These are phyloP conservation scores for Malacoctenus gilli DNA, from an alignment of 2,797 vertebrate genomes.

Conservation along the genomic window DNA sequence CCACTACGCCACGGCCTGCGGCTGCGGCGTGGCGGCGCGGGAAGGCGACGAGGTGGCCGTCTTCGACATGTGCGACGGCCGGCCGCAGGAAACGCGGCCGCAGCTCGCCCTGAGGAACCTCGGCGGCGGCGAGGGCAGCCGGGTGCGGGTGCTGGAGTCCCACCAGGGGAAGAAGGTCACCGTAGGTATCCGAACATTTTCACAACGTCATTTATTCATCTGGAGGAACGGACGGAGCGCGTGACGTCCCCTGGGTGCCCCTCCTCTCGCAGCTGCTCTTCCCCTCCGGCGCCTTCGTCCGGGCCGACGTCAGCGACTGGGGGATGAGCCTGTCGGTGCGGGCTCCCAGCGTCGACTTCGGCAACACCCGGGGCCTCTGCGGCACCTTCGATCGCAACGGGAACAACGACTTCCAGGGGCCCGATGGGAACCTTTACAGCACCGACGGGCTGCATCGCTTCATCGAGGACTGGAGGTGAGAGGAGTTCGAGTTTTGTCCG, in stretches of 20 bases:
- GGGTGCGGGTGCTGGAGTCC: slow-evolving; percentile 79
- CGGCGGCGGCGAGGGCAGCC: background rate
- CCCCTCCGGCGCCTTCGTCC: slow-evolving; percentile 83
- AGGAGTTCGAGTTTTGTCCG: slow-evolving; percentile 1
- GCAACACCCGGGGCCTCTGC: slow-evolving; percentile 79
- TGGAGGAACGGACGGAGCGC: no score
- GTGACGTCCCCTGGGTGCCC: no score
- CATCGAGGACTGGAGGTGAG: slow-evolving; percentile 82
- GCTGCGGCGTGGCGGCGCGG: slow-evolving; percentile 71
- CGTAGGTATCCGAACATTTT: slow-evolving; percentile 70
- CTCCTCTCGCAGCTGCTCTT: slow-evolving; percentile 80
- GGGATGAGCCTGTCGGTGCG: slow-evolving; percentile 83
- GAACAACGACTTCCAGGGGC: slow-evolving; percentile 79
- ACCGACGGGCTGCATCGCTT: slow-evolving; percentile 65
- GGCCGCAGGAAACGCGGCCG: slow-evolving; percentile 73
- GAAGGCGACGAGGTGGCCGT: slow-evolving; percentile 76
- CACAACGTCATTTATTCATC: slow-evolving; percentile 4
- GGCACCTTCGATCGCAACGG: slow-evolving; percentile 81
- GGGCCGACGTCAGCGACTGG: slow-evolving; percentile 78
- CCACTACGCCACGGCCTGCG: slow-evolving; percentile 74
- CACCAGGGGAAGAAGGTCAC: slow-evolving; percentile 87
- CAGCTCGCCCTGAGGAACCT: slow-evolving; percentile 74
- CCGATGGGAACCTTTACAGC: slow-evolving; percentile 44
- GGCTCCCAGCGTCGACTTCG: slow-evolving; percentile 75
- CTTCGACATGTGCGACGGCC: slow-evolving; percentile 84